Percentiles rank a stretch among this genome's conserved stretches.
Evolutionary conservation across 2,797 vertebrate genomes (phyloP).

Genomic region (Onychomys torridus): DNA sequence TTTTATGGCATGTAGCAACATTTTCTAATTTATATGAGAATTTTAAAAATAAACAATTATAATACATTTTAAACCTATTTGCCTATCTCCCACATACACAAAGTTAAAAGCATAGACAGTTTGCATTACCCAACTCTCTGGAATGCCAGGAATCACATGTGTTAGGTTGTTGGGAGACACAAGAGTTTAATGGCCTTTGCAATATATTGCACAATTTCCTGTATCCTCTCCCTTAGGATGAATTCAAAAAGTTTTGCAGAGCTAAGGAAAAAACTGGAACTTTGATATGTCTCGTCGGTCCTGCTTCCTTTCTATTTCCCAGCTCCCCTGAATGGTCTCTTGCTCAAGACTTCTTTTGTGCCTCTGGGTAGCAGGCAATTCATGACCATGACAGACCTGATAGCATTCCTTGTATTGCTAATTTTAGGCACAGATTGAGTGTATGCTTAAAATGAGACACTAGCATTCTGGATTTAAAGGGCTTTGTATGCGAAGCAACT

Average conservation of each 20-base stretch:
- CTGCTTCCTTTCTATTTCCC: conserved; percentile 57
- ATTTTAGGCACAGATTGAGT: conserved; percentile 70
- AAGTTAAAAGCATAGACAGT: neutral
- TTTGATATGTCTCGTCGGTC: conserved; percentile 71
- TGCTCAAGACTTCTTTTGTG: conserved; percentile 52
- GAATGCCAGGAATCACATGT: conserved; percentile 34
- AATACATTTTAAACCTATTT: conserved; percentile 14
- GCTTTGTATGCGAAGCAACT: conserved; percentile 70
- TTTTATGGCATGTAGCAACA: neutral
- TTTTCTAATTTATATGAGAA: conserved; percentile 38
- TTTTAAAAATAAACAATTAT: neutral
- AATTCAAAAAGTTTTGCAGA: conserved; percentile 75
- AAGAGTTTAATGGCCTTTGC: conserved; percentile 61
- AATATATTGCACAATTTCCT: conserved; percentile 81
- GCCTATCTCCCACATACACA: neutral
- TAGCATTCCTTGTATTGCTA: conserved; percentile 74
- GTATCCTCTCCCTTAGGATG: conserved; percentile 77
- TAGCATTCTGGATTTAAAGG: conserved; percentile 57
- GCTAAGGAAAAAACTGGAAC: conserved; percentile 53
- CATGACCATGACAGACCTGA: conserved; percentile 41
- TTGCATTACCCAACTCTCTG: conserved; percentile 41
- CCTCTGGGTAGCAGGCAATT: conserved; percentile 62
- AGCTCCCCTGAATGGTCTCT: conserved; percentile 40
- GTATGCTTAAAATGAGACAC: conserved; percentile 68
- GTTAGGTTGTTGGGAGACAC: conserved; percentile 66